Percentiles rank a stretch among this genome's conserved stretches.
Evolutionary conservation across 2,113 vertebrate species (phyloP).

Genomic region (Syngnathoides biaculeatus): DNA sequence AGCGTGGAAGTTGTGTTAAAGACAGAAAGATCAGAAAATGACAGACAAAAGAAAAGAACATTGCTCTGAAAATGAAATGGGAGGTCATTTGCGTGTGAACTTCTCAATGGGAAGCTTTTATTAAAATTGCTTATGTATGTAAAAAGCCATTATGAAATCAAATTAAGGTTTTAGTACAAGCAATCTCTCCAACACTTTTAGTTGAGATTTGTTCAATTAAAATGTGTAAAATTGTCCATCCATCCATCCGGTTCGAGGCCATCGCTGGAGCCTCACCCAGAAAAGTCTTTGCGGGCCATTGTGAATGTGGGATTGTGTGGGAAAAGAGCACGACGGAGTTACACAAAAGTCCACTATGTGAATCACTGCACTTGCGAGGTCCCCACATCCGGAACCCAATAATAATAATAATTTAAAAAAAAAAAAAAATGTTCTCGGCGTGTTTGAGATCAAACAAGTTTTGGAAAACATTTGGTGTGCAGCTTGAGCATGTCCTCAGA

Average conservation of each 20-base stretch:
- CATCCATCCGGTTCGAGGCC: neutral
- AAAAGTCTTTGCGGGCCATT: neutral
- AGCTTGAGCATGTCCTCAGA: neutral
- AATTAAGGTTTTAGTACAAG: too few relatives aligned
- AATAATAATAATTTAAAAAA: too few relatives aligned
- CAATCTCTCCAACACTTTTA: too few relatives aligned
- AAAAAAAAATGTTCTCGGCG: neutral
- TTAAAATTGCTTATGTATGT: too few relatives aligned
- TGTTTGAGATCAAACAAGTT: neutral
- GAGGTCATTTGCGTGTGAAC: too few relatives aligned
- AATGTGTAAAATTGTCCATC: neutral
- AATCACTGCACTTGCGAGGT: neutral
- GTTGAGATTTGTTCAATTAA: too few relatives aligned
- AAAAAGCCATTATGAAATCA: too few relatives aligned
- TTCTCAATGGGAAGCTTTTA: too few relatives aligned
- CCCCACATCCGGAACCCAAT: constrained; percentile 41
- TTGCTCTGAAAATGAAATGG: too few relatives aligned
- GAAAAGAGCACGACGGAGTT: neutral
- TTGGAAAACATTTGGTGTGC: neutral
- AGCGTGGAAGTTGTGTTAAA: too few relatives aligned
- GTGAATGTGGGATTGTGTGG: neutral
- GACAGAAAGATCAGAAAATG: too few relatives aligned
- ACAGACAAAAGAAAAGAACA: too few relatives aligned
- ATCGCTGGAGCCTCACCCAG: neutral
- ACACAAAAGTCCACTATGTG: neutral